Evolutionary conservation across 2,888 invertebrate species (phyloP).

Genomic region (Prenolepis imparis): DNA sequence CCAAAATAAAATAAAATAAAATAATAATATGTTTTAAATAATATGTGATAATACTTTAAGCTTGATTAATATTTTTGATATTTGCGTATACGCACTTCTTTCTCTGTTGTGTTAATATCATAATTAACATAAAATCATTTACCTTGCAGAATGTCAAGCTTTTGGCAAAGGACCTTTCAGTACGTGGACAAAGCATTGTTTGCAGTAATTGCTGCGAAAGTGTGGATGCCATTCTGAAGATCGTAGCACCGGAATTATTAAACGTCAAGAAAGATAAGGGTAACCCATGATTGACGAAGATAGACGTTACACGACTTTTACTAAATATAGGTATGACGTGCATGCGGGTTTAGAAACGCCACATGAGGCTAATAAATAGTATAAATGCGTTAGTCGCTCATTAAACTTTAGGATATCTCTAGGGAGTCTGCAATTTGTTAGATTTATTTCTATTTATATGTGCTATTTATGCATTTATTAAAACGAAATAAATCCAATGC

Average conservation of each 20-base stretch:
- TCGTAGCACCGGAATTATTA: slow-evolving; percentile 75
- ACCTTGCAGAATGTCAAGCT: slow-evolving; percentile 87
- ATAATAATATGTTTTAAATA: too few species aligned
- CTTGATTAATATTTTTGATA: too few species aligned
- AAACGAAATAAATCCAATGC: background rate
- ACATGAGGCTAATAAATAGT: background rate
- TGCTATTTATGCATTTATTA: background rate
- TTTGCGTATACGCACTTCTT: too few species aligned
- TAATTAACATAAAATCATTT: slow-evolving; percentile 28
- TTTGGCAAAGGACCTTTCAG: slow-evolving; percentile 87
- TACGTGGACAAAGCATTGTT: slow-evolving; percentile 86
- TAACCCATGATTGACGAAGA: background rate
- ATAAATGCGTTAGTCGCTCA: background rate
- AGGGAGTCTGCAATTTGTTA: background rate
- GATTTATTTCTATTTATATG: background rate
- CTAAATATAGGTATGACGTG: background rate
- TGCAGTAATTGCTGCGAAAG: slow-evolving; percentile 87
- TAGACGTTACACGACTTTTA: background rate
- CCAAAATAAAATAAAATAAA: too few species aligned
- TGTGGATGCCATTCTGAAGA: slow-evolving; percentile 67
- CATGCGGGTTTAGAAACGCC: background rate
- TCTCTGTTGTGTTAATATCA: background rate
- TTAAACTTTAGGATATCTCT: background rate
- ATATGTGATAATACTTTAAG: too few species aligned
- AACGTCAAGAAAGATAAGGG: slow-evolving; percentile 13